phyloP scores from a whole-genome alignment of 2,888 invertebrate genomes.

The Diarsia rubi region DNA sequence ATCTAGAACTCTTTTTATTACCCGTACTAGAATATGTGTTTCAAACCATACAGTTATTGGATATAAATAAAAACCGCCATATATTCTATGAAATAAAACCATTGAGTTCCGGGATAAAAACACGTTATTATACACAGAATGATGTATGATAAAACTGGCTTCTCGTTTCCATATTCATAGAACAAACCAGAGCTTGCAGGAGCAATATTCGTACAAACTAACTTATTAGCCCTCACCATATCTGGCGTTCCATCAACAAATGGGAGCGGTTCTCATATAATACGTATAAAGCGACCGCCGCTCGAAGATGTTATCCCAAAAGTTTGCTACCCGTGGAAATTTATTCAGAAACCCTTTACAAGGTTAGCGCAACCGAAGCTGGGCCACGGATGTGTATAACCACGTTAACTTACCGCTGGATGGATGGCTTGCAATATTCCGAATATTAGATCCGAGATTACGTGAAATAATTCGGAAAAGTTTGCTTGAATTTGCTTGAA shows the following conservation, averaged over 20 bases:
- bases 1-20: too few relatives aligned
- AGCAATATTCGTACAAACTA: slow-evolving; percentile 44
- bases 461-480: slow-evolving; percentile 44
- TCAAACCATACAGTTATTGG: too few relatives aligned
- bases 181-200: slow-evolving; percentile 6
- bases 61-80: too few relatives aligned
- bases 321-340: slow-evolving; percentile 55
- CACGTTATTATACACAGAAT: not conserved
- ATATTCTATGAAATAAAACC: too few relatives aligned
- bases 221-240: slow-evolving; percentile 44
- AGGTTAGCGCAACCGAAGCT: slow-evolving; percentile 45
- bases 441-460: slow-evolving; percentile 51
- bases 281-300: slow-evolving; percentile 46
- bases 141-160: not conserved
- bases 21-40: too few relatives aligned
- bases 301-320: slow-evolving; percentile 61
- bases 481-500: slow-evolving; percentile 16
- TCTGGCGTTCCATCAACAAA: slow-evolving; percentile 48
- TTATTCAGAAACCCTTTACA: slow-evolving; percentile 59
- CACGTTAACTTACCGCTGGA: slow-evolving; percentile 46
- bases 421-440: slow-evolving; percentile 33
- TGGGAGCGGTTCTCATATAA: slow-evolving; percentile 34
- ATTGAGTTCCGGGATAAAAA: not conserved
- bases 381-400: slow-evolving; percentile 62
- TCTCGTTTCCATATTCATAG: slow-evolving; percentile 18